A percentile compares a stretch with the other conserved stretches of the same genome.
Evolutionary conservation across 1,140 invertebrate species (phyloP).

Genomic region (Drosophila yakuba): DNA sequence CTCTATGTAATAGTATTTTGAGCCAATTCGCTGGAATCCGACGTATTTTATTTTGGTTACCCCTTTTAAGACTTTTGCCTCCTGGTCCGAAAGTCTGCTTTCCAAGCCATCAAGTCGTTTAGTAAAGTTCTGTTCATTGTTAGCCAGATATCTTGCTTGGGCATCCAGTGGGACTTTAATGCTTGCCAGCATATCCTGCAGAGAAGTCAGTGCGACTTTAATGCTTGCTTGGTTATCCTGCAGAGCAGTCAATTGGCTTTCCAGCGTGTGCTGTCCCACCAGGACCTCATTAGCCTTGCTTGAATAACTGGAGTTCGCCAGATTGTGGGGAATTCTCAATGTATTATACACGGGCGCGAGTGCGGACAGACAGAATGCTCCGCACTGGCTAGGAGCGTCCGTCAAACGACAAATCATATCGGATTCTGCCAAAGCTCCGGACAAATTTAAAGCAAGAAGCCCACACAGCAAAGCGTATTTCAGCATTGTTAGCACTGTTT

Average conservation of each 20-base stretch:
- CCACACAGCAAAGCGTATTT: neutral
- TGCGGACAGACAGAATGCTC: neutral
- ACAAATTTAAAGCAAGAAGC: neutral
- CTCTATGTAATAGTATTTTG: constrained; percentile 4
- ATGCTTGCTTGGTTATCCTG: neutral
- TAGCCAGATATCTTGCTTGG: neutral
- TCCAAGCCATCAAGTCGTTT: neutral
- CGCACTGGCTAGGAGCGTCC: neutral
- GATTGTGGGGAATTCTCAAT: neutral
- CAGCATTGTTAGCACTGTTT: neutral
- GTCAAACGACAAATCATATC: neutral
- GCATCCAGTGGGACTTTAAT: neutral
- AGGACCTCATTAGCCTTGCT: constrained; percentile 6
- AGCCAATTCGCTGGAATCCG: neutral
- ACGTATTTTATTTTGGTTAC: neutral
- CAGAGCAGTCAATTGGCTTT: neutral
- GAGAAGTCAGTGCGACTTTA: neutral
- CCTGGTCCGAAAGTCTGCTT: neutral
- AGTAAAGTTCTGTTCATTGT: neutral
- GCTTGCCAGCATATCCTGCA: neutral
- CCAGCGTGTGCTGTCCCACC: neutral
- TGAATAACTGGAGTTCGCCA: neutral
- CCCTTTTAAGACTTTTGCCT: neutral
- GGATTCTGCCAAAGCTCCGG: neutral
- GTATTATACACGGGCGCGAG: neutral